A percentile compares a stretch with the other conserved stretches of the same genome.
Conservation (phyloP, 2,888 invertebrate species). For the Limnephilus lunatus region DNA sequence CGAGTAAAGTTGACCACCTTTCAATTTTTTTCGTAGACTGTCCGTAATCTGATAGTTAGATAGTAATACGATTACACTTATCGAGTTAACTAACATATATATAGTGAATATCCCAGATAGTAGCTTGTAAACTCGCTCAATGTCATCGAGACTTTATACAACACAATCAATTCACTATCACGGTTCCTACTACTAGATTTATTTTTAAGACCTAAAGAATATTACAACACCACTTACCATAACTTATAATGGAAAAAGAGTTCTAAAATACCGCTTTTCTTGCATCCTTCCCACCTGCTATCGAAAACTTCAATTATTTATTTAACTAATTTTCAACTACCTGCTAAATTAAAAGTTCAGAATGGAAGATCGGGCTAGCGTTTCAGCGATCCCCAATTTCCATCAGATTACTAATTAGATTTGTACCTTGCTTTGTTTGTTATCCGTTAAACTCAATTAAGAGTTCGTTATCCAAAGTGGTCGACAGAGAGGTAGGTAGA, state of each 20-base stretch:
- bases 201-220: background rate
- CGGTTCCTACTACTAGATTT: background rate
- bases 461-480: conserved; percentile 14
- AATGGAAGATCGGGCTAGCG: background rate
- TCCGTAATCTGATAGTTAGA: no score
- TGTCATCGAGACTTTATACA: no score
- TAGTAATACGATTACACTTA: no score
- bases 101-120: no score
- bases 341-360: background rate
- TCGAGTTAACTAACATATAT: no score
- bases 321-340: background rate
- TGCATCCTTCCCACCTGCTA: background rate
- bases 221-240: background rate
- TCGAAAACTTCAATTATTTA: background rate
- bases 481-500: background rate
- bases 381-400: background rate
- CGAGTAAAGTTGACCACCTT: no score
- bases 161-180: background rate
- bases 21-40: no score
- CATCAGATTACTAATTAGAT: conserved; percentile 39
- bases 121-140: no score
- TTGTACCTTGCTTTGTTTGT: conserved; percentile 33
- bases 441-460: conserved; percentile 43
- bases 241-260: background rate
- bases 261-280: background rate